Base-by-base conservation (phyloP, 2,797 vertebrate genomes). In the Stomatorhinus walkeri region DNA sequence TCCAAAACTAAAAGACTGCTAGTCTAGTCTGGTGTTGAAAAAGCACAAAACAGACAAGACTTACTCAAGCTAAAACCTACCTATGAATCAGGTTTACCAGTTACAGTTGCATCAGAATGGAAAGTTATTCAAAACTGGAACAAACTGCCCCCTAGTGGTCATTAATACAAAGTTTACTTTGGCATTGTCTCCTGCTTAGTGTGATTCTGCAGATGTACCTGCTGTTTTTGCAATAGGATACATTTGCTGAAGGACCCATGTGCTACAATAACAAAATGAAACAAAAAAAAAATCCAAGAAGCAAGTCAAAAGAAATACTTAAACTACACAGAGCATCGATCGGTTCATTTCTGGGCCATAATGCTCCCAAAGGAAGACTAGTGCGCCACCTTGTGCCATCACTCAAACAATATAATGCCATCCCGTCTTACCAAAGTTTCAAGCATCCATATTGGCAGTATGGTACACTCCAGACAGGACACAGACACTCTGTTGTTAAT, bases 51-150 rank as follows among this genome's bases (percentile, higher is more conserved):
- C 16, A 46, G 28, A 81, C 76, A 7, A 61, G n/a, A 81, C 7
- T 46, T 46, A 81, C 6, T 81, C 76, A 81, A 46, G 43, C 76
- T 46, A 81, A 43, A 81, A 81, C 76, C 36, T 19, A 22, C 36
- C 40, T 46, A 81, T 81, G 36, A 81, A 81, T 81, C 76, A 81
- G 40, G 76, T 46, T 81, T 81, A n/a, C 76, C 76, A 81, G 40
- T 43, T 46, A 81, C 40, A n/a, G 6, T n/a, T 81, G 76, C 36
- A 51, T 24, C 83, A 51, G 40, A 84, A 22, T 8, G 19, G 81
- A 49, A 51, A 85, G 19, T 28, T 51, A 24, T 84, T 48, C 8
- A 51, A 48, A 84, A 51, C n/a, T 51, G 83, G 48, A 49, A 85
- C 46, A 24, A 49, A 51, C 0, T 24, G 48, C 48, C 83, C 46